Percentiles rank a stretch among this genome's conserved stretches.
Conservation (phyloP, 1,140 invertebrate species). For the Drosophila ananassae region DNA sequence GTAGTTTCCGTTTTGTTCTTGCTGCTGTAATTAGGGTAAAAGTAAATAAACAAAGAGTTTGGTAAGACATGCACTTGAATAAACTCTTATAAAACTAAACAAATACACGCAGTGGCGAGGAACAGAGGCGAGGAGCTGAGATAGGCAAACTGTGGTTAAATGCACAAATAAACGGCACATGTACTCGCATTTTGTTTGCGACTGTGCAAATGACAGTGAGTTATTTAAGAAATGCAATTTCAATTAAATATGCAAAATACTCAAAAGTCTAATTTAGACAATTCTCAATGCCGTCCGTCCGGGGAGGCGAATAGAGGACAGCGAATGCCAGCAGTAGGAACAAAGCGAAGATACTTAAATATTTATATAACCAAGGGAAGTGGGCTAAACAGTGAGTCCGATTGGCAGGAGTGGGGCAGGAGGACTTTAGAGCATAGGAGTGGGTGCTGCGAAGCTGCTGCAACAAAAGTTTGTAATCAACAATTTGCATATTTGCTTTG, state of each 20-base stretch:
- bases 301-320: slow-evolving; percentile 21
- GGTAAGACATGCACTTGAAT: slow-evolving; percentile 79
- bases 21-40: slow-evolving; percentile 27
- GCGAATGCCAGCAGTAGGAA: slow-evolving; percentile 55
- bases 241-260: slow-evolving; percentile 83
- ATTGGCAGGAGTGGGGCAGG: background rate
- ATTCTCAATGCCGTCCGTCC: slow-evolving; percentile 42
- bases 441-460: slow-evolving; percentile 16
- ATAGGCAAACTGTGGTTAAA: slow-evolving; percentile 56
- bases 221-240: slow-evolving; percentile 83
- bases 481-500: slow-evolving; percentile 83
- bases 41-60: slow-evolving; percentile 72
- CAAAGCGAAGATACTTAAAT: slow-evolving; percentile 79
- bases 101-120: slow-evolving; percentile 39
- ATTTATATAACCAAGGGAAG: slow-evolving; percentile 66
- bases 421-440: too few relatives aligned
- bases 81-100: slow-evolving; percentile 81
- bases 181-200: slow-evolving; percentile 15
- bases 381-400: background rate
- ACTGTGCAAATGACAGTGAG: slow-evolving; percentile 71
- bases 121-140: background rate
- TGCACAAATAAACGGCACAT: slow-evolving; percentile 69
- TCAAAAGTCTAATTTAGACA: slow-evolving; percentile 82
- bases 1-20: slow-evolving; percentile 32
- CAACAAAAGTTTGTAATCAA: slow-evolving; percentile 81